phyloP scores from a whole-genome alignment of 2,797 vertebrate species.

The Carapus acus region DNA sequence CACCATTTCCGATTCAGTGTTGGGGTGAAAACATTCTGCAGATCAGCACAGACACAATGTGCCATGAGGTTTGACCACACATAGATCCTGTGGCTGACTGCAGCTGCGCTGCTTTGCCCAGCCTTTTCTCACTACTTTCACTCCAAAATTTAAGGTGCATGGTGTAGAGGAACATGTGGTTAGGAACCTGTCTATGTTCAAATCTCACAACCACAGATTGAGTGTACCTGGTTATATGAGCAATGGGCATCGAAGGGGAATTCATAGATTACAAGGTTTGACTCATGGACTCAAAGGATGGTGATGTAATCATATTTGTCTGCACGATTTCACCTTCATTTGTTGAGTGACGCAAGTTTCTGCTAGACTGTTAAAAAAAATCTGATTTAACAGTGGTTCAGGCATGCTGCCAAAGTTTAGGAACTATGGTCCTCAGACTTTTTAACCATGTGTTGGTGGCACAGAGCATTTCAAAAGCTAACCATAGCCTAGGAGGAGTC shows the following conservation, averaged over 20 bases:
- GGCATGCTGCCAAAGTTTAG: no score
- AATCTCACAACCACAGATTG: slow-evolving; percentile 30
- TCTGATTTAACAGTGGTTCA: no score
- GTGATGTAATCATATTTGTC: no score
- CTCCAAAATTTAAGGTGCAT: slow-evolving; percentile 10
- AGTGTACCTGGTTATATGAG: slow-evolving; percentile 14
- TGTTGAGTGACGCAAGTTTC: no score
- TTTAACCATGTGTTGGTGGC: no score
- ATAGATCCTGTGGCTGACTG: slow-evolving; percentile 2
- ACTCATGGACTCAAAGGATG: slow-evolving; percentile 10
- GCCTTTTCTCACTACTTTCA: slow-evolving; percentile 17
- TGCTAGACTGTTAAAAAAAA: no score
- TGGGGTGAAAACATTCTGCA: slow-evolving; percentile 13
- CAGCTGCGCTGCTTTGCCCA: slow-evolving; percentile 17
- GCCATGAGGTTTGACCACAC: not conserved
- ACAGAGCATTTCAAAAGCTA: no score
- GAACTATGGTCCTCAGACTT: no score
- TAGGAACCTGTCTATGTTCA: slow-evolving; percentile 23
- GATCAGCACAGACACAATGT: not conserved
- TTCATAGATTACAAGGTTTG: no score
- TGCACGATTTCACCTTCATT: no score
- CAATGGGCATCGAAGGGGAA: slow-evolving; percentile 6
- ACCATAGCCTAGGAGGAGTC: no score
- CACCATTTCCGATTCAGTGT: not conserved
- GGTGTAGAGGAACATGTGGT: slow-evolving; percentile 18